Conservation (phyloP, 2,113 vertebrate species). For the Thamnophis sirtalis region DNA sequence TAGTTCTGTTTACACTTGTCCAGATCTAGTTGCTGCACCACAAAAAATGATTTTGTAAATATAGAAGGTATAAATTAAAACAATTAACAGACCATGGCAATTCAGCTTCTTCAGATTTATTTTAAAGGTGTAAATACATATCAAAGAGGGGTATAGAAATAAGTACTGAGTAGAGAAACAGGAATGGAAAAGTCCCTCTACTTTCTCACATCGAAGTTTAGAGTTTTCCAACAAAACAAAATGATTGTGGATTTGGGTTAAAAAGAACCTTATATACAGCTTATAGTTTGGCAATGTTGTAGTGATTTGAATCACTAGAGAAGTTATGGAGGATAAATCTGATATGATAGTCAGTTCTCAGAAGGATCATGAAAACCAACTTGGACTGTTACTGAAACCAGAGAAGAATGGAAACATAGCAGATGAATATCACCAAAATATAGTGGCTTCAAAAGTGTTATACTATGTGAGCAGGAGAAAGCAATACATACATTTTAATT, state of each 20-base stretch:
- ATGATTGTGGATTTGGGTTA: background rate
- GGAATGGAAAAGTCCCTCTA: background rate
- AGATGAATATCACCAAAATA: background rate
- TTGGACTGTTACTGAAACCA: background rate
- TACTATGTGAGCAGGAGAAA: background rate
- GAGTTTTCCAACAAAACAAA: background rate
- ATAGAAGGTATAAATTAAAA: background rate
- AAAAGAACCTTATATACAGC: background rate
- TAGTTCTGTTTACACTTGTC: background rate
- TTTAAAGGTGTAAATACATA: background rate
- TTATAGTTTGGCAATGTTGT: background rate
- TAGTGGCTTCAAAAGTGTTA: background rate
- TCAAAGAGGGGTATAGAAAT: background rate
- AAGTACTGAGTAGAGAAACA: background rate
- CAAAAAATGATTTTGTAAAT: background rate
- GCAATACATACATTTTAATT: background rate
- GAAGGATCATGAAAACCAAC: background rate
- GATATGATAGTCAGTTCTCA: background rate
- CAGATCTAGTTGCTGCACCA: background rate
- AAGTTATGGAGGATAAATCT: background rate
- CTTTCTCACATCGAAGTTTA: background rate
- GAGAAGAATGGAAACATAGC: background rate
- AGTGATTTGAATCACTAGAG: background rate
- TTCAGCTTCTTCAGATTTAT: background rate
- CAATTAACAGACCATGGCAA: background rate